Base-by-base conservation (phyloP, 2,888 invertebrate genomes). In the Synergus umbraculus region DNA sequence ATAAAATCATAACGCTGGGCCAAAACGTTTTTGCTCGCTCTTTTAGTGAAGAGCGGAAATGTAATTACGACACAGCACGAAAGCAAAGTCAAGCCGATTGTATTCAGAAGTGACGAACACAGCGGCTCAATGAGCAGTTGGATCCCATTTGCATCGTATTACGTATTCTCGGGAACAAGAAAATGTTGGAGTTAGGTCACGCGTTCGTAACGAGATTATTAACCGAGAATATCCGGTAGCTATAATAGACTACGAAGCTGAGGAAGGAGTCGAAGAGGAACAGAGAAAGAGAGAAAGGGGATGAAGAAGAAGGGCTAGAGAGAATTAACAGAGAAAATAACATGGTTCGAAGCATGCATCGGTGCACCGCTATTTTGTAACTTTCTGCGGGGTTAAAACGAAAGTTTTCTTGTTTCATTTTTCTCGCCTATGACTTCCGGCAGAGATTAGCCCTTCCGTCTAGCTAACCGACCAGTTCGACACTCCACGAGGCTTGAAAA, bases 201-300 rank as follows among this genome's bases (percentile, higher is more conserved):
- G 76, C 82, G 82, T 83, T 81, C 79, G 81, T 83, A 85, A 85
- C 82, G 80, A 83, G 83, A 85, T 85, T 85, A 86, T 86, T 83
- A 81, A 81, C 80, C 69, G 80, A 60, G 82, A 83, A 81, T 82
- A 67, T 77, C 65, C 67, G 76, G 78, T 44, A 43, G 43, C 41
- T 76, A 73, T 60, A 76, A 43, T 44, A 78, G 76, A 76, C 54
- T 81, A 64, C 41, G 12, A 65, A 44, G 73, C 63, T 64, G 60
- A 46, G n/a, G 43, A 37, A 60, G 54, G 44, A 58, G 58, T n/a
- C 37, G 41, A 8, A 29, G 60, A 37, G 18, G 22, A 63, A 78
- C 2, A 54, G 15, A n/a, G 18, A 54, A 37, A 12, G n/a, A 73
- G 15, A n/a, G 9, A 69, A 49, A 29, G 29, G 2, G 1, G 49